Conservation (phyloP, 1,140 invertebrate species). For the Marisa cornuarietis region DNA sequence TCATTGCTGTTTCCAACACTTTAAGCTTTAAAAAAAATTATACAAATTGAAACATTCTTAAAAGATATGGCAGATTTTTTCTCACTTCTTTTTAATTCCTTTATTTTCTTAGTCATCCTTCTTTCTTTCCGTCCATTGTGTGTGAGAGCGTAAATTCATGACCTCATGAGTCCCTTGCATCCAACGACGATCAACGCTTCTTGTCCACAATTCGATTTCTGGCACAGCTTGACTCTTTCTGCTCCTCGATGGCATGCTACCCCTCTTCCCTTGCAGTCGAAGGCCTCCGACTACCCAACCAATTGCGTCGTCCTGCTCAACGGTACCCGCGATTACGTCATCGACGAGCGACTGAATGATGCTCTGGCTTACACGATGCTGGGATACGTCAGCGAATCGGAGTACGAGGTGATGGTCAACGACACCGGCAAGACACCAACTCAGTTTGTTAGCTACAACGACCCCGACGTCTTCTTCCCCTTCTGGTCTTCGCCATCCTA, state of each 20-base stretch:
- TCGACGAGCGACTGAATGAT: slow-evolving; percentile 13
- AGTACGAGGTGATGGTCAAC: slow-evolving; percentile 42
- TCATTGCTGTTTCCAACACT: no score
- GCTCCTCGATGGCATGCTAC: no score
- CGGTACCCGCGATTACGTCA: slow-evolving; percentile 34
- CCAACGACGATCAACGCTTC: no score
- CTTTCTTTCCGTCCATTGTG: neutral
- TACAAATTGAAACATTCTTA: no score
- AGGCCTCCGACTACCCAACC: slow-evolving; percentile 44
- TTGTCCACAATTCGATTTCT: no score
- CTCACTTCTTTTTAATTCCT: neutral
- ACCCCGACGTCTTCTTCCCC: slow-evolving; percentile 37
- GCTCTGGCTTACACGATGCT: slow-evolving; percentile 40
- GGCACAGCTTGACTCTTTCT: no score
- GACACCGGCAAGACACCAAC: slow-evolving; percentile 40
- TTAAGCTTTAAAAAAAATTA: no score
- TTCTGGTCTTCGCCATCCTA: slow-evolving; percentile 54
- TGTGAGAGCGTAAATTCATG: no score
- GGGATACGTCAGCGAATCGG: slow-evolving; percentile 32
- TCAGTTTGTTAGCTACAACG: slow-evolving; percentile 52
- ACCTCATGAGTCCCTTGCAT: no score
- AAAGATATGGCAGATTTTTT: neutral
- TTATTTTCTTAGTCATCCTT: neutral
- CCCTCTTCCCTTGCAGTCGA: slow-evolving; percentile 30
- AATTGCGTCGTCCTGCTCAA: slow-evolving; percentile 48